Evolutionary conservation across 2,113 vertebrate genomes (phyloP), one percentile per base, ranked within the genome.

Genomic region (Archocentrus centrarchus): DNA sequence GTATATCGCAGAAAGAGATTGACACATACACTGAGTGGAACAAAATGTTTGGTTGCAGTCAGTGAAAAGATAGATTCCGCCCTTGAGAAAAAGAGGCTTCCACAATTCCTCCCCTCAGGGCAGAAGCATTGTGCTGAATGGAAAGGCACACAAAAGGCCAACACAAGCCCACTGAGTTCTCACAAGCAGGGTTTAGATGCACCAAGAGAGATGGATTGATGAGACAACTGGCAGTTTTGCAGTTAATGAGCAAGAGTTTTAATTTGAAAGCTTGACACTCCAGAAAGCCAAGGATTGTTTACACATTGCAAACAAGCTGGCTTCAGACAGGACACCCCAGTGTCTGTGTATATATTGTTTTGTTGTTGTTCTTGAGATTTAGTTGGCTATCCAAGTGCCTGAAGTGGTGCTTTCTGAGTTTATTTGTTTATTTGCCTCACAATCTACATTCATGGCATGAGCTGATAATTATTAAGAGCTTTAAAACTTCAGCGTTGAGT

Each of bases 31-130:
- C 97, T 92, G 97, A 99, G 96, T 99, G 98, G 98, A 98, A 98
- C 97, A 99, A 99, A 98, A 98, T 98, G 97, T 98, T 98, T 95
- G 97, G 97, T 95, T 98, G 97, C 96, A 97, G 97, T 96, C 97
- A 98, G 96, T 98, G 96, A 98, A 91, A 80, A 80, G 64, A 90
- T 63, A 84, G 82, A 92, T 64, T 70, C 88, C 61, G 89, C 89
- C 88, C 92, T 89, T 83, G 87, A 93, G 92, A 90, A 88, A 91
- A 86, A 92, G 86, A 93, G 92, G 91, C 91, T 86, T 90, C 88
- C 87, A 79, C 84, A 81, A 81, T 90, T 90, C 86, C 82, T 92
- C 85, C 90, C 89, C 88, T 93, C 88, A 85, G 92, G 91, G 90
- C 90, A 89, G 88, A 90, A 76, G 86, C 80, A 81, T 91, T 93